These are phyloP conservation scores for Cladorhizidae sp. DNA, from an alignment of 37 sponge, comb jelly and placozoan species.

Conservation along the genomic window DNA sequence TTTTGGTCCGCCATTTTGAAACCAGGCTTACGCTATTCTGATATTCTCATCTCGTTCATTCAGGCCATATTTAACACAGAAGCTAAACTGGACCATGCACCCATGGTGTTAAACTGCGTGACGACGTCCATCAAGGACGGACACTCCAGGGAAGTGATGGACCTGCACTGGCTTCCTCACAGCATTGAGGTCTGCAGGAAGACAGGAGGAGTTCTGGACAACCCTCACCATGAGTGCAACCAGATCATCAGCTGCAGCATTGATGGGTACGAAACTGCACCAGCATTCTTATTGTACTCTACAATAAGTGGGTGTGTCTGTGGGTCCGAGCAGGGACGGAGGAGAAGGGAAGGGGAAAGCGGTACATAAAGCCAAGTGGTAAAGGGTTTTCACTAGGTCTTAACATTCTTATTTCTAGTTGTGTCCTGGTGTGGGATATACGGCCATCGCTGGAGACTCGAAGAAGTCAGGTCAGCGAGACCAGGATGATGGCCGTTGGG, in stretches of 20 bases:
- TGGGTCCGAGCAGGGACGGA: no score
- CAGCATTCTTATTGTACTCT: no score
- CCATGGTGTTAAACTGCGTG: conserved; percentile 82
- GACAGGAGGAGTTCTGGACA: conserved; percentile 37
- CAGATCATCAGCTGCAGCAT: conserved; percentile 73
- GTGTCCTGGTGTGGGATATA: conserved; percentile 92
- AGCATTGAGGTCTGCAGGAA: conserved; percentile 76
- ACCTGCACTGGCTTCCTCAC: conserved; percentile 93
- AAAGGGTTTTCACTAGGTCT: no score
- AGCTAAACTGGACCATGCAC: conserved; percentile 80
- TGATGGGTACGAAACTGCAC: conserved; percentile 70
- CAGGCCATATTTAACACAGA: conserved; percentile 85
- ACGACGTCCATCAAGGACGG: conserved; percentile 85
- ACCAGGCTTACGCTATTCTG: no score
- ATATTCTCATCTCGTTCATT: no score
- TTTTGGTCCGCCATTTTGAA: no score
- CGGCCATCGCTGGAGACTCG: conserved; percentile 65
- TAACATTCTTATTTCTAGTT: no score
- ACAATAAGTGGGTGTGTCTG: no score
- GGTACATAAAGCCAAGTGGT: no score
- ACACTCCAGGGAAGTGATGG: conserved; percentile 76
- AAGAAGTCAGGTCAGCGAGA: conserved; percentile 16
- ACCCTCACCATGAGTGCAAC: conserved; percentile 40
- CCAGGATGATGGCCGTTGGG: background rate
- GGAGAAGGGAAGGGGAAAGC: no score